These are phyloP conservation scores for Heliconius sara DNA, from an alignment of 2,888 invertebrate species.

Conservation along the genomic window DNA sequence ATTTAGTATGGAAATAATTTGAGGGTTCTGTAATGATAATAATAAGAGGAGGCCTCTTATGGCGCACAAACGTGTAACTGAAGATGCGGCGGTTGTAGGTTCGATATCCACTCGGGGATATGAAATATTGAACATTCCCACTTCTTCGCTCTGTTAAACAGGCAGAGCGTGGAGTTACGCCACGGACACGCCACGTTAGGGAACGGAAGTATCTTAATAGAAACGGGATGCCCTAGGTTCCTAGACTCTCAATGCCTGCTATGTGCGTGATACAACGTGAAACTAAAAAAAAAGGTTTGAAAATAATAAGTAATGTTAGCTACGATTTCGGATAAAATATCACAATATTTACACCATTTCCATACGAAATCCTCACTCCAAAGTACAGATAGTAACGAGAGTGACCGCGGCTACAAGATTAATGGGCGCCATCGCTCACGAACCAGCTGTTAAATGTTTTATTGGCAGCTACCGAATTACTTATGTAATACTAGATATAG, in stretches of 20 bases:
- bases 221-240: too few relatives aligned
- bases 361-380: neutral
- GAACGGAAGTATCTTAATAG: too few relatives aligned
- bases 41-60: neutral
- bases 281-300: neutral
- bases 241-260: too few relatives aligned
- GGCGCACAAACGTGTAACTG: too few relatives aligned
- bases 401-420: slow-evolving; percentile 32
- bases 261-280: neutral
- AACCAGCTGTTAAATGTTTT: slow-evolving; percentile 32
- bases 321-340: neutral
- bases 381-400: slow-evolving; percentile 22
- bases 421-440: slow-evolving; percentile 34
- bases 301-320: neutral
- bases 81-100: too few relatives aligned
- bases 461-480: slow-evolving; percentile 28
- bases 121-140: too few relatives aligned
- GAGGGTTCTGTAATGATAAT: neutral
- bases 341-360: slow-evolving; percentile 7
- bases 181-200: too few relatives aligned
- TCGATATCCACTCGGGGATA: too few relatives aligned
- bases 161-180: too few relatives aligned
- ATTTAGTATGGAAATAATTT: neutral
- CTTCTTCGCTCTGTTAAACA: too few relatives aligned
- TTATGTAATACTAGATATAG: slow-evolving; percentile 2